Evolutionary conservation across 2,113 vertebrate species (phyloP).

Genomic region (Ailurus styani): DNA sequence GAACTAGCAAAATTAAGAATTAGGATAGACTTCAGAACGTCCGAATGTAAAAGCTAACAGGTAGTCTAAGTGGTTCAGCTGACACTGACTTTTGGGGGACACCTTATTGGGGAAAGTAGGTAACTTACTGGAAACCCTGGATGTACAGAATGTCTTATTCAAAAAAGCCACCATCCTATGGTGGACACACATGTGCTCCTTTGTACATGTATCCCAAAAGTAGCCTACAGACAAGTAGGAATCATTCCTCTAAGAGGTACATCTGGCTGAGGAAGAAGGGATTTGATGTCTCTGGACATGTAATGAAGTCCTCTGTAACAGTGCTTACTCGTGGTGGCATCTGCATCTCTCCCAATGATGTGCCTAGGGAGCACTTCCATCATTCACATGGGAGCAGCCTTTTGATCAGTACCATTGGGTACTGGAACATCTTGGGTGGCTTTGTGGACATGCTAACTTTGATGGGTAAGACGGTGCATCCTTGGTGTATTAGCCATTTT

Average conservation of each 20-base stretch:
- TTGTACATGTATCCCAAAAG: background rate
- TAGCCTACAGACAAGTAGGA: background rate
- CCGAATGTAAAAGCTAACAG: background rate
- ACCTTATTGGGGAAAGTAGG: background rate
- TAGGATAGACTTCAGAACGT: background rate
- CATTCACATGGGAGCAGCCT: background rate
- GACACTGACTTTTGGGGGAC: background rate
- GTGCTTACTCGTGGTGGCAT: fast-evolving
- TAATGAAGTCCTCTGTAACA: background rate
- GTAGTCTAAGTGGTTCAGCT: background rate
- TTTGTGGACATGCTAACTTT: background rate
- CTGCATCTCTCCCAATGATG: background rate
- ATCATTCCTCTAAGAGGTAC: background rate
- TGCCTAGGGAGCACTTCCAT: background rate
- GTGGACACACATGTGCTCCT: background rate
- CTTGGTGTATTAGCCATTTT: background rate
- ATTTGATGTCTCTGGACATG: background rate
- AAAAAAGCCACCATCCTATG: background rate
- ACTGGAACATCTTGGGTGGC: background rate
- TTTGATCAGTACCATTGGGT: background rate
- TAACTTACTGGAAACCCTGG: background rate
- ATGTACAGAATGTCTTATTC: background rate
- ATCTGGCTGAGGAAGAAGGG: background rate
- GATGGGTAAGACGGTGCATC: background rate
- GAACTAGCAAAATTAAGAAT: constrained; percentile 45